Evolutionary conservation across 2,888 invertebrate genomes (phyloP).

Genomic region (Polietes domitor): DNA sequence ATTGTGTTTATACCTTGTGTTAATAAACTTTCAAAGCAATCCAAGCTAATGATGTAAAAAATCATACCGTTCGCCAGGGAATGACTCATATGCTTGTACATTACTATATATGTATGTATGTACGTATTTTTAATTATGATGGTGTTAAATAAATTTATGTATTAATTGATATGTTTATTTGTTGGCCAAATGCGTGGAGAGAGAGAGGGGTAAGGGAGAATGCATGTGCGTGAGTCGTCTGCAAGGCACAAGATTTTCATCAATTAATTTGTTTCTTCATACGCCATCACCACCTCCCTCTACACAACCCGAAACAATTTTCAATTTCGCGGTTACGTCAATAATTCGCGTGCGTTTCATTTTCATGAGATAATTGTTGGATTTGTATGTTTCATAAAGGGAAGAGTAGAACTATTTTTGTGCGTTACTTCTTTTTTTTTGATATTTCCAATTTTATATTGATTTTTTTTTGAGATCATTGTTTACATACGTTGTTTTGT

Average conservation of each 20-base stretch:
- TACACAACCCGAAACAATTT: background rate
- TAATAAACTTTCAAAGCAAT: no score
- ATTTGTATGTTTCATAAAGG: constrained; percentile 34
- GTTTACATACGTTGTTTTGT: no score
- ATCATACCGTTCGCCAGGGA: no score
- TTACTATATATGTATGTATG: no score
- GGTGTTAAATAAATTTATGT: constrained; percentile 1
- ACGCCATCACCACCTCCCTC: background rate
- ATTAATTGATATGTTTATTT: constrained; percentile 20
- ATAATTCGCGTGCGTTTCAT: constrained; percentile 38
- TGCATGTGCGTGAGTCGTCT: constrained; percentile 26
- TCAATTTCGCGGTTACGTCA: constrained; percentile 37
- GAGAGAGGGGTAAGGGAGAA: background rate
- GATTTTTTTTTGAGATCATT: no score
- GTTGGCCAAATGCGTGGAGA: background rate
- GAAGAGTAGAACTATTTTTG: background rate
- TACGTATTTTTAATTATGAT: background rate
- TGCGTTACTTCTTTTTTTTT: constrained; percentile 20
- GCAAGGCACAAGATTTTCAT: constrained; percentile 1
- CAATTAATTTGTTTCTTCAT: constrained; percentile 27
- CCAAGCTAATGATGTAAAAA: no score
- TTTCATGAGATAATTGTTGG: constrained; percentile 38
- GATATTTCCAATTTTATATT: background rate
- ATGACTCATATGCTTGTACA: no score
- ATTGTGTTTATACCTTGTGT: no score